A percentile compares a stretch with the other conserved stretches of the same genome.
These are phyloP conservation scores for Zaprionus camerounensis DNA, from an alignment of 1,140 invertebrate species.

Conservation along the genomic window DNA sequence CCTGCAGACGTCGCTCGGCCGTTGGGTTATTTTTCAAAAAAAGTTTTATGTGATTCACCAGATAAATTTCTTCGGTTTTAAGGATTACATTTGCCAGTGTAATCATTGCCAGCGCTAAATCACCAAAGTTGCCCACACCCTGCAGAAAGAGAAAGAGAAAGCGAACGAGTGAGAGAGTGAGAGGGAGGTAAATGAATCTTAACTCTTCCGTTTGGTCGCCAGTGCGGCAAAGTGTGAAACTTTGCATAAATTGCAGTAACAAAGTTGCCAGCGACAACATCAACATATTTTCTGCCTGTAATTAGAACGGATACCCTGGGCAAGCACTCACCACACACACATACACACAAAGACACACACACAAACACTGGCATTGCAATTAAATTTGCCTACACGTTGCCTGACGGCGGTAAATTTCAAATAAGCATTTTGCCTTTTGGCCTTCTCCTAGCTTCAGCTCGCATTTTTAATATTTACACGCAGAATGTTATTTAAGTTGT, in stretches of 20 bases:
- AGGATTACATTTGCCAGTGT: constrained; percentile 82
- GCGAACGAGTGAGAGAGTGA: not conserved
- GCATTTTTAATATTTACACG: constrained; percentile 67
- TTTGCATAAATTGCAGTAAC: constrained; percentile 76
- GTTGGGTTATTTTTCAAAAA: constrained; percentile 84
- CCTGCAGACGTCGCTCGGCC: constrained; percentile 53
- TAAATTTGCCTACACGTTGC: constrained; percentile 49
- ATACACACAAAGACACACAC: constrained; percentile 4
- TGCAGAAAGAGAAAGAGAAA: constrained; percentile 40
- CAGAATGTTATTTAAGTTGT: constrained; percentile 78
- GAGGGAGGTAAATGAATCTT: constrained; percentile 27
- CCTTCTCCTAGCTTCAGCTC: not conserved
- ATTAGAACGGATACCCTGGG: constrained; percentile 57
- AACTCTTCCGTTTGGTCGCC: constrained; percentile 55
- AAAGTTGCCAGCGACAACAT: constrained; percentile 71
- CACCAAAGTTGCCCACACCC: constrained; percentile 80
- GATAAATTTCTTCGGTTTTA: constrained; percentile 84
- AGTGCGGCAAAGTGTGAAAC: constrained; percentile 76
- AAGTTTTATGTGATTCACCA: constrained; percentile 84
- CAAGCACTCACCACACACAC: constrained; percentile 11
- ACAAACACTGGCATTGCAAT: constrained; percentile 49
- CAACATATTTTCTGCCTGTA: constrained; percentile 77
- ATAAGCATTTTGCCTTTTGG: constrained; percentile 47
- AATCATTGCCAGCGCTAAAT: constrained; percentile 82
- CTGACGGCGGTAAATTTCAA: constrained; percentile 54